Evolutionary conservation across 2,797 vertebrate genomes (phyloP).

Genomic region (Rhinatrema bivittatum): DNA sequence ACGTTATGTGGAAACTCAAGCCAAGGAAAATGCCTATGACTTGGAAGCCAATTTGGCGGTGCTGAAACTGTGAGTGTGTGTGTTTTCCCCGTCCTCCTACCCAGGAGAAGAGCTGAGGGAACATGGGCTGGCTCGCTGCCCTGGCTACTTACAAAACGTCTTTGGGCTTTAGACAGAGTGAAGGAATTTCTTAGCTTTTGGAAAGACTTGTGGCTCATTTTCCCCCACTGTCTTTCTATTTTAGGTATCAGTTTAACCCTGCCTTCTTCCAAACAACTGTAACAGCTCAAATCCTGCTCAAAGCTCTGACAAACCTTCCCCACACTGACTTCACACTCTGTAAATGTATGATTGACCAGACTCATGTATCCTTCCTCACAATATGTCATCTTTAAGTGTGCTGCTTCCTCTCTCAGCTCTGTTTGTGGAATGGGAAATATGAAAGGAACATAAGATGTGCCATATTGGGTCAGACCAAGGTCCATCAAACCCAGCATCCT

Average conservation of each 20-base stretch:
- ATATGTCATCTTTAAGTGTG: background rate
- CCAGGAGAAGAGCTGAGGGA: background rate
- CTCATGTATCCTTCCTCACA: constrained; percentile 72
- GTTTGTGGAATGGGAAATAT: background rate
- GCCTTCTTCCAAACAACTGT: constrained; percentile 86
- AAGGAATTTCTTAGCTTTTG: background rate
- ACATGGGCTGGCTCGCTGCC: background rate
- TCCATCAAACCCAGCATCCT: too few species aligned
- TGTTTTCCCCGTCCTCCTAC: rapidly evolving
- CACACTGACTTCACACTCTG: constrained; percentile 94
- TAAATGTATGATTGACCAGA: constrained; percentile 94
- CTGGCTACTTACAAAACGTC: background rate
- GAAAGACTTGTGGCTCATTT: too few species aligned
- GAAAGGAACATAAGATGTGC: background rate
- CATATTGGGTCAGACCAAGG: too few species aligned
- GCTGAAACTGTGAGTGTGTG: constrained; percentile 72
- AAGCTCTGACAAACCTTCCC: constrained; percentile 88
- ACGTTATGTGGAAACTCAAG: constrained; percentile 85
- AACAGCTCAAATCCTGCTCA: constrained; percentile 86
- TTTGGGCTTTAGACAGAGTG: background rate
- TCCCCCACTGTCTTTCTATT: background rate
- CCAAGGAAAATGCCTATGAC: constrained; percentile 83
- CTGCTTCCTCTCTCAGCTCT: background rate
- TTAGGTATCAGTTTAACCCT: constrained; percentile 92
- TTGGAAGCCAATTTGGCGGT: constrained; percentile 87